Evolutionary conservation across 2,113 vertebrate species (phyloP).

Genomic region (Antigone vipio): DNA sequence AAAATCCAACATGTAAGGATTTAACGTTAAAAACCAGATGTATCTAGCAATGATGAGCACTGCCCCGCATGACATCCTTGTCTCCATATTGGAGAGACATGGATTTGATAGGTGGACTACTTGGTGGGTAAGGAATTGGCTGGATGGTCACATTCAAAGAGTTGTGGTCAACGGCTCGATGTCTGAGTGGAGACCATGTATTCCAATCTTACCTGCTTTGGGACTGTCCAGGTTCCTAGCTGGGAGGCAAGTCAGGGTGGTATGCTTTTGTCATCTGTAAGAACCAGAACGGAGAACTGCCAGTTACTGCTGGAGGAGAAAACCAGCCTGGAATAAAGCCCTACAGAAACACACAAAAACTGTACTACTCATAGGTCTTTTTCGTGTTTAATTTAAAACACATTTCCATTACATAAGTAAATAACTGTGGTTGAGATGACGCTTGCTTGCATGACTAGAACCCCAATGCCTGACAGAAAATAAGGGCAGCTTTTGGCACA

Average conservation of each 20-base stretch:
- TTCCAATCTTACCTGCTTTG: conserved; percentile 79
- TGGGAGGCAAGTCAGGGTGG: conserved; percentile 81
- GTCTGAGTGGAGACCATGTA: no score
- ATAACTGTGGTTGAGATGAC: neutral
- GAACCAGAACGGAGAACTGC: neutral
- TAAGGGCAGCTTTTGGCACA: neutral
- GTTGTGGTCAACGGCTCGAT: no score
- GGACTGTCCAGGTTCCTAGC: conserved; percentile 88
- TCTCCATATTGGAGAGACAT: no score
- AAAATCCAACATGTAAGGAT: neutral
- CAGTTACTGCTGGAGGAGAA: neutral
- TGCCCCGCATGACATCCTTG: no score
- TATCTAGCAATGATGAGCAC: neutral
- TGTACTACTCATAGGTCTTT: neutral
- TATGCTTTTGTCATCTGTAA: conserved; percentile 87
- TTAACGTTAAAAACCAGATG: neutral
- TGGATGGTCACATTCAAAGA: no score
- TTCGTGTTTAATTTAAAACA: conserved; percentile 6
- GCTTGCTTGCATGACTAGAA: neutral
- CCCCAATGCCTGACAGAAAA: neutral
- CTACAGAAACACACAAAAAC: neutral
- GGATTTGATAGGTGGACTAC: no score
- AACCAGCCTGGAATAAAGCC: neutral
- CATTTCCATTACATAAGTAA: neutral
- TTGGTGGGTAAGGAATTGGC: no score